Conservation (phyloP, 1,140 invertebrate species). For the Sweltsa coloradensis region DNA sequence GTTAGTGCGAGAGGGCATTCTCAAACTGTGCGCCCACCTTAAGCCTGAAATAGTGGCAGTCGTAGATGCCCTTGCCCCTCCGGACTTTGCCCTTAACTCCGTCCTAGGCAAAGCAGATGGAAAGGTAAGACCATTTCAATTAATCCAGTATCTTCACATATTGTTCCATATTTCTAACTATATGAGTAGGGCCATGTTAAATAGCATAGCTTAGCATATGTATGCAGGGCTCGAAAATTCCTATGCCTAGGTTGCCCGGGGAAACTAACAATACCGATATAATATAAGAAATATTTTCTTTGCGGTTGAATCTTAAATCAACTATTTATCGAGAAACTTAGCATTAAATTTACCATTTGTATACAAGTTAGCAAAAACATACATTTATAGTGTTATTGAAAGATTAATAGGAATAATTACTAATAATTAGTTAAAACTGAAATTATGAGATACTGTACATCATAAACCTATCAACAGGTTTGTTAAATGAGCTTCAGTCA, state of each 20-base stretch:
- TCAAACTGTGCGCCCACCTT: constrained; percentile 53
- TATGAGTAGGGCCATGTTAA: neutral
- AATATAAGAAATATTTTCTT: neutral
- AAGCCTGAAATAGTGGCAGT: constrained; percentile 61
- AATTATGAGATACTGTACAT: too few species aligned
- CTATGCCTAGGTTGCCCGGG: too few species aligned
- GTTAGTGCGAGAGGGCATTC: constrained; percentile 45
- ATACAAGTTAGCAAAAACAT: too few species aligned
- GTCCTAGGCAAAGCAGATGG: constrained; percentile 73
- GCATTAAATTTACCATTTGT: too few species aligned
- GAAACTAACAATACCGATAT: too few species aligned
- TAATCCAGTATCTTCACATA: neutral
- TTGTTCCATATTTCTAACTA: neutral
- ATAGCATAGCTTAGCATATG: neutral
- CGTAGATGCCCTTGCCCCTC: constrained; percentile 74
- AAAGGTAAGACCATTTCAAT: constrained; percentile 40
- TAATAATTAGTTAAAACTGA: too few species aligned
- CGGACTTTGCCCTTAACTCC: constrained; percentile 80
- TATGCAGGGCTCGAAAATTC: neutral
- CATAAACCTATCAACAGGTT: too few species aligned
- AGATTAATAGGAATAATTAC: too few species aligned
- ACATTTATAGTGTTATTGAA: too few species aligned
- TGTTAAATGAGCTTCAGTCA: too few species aligned
- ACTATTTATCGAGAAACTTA: neutral
- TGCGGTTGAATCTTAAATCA: neutral